Evolutionary conservation across 2,113 vertebrate species (phyloP).

Genomic region (Tonatia bakeri): DNA sequence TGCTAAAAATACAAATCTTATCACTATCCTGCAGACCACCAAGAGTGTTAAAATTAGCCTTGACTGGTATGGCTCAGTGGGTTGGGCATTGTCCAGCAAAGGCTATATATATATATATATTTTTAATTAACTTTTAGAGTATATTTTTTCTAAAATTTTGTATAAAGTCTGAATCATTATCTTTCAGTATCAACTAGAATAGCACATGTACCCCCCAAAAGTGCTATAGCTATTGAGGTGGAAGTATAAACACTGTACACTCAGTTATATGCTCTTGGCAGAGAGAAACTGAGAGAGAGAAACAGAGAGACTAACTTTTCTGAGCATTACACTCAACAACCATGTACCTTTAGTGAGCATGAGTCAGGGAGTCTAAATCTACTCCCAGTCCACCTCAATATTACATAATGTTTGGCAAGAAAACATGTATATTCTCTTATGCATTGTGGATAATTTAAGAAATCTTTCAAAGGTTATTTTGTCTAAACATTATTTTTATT

Average conservation of each 20-base stretch:
- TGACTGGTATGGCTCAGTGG: too few species aligned
- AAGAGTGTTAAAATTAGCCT: neutral
- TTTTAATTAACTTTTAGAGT: neutral
- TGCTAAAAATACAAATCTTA: neutral
- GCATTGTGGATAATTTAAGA: neutral
- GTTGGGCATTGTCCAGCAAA: too few species aligned
- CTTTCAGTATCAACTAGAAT: neutral
- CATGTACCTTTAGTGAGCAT: neutral
- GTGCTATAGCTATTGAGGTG: neutral
- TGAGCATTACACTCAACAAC: neutral
- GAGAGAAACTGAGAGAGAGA: neutral
- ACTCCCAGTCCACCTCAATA: neutral
- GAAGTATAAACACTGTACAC: neutral
- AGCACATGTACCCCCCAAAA: neutral
- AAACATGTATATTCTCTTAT: neutral
- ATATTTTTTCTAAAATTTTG: neutral
- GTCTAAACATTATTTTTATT: neutral
- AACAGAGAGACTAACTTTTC: neutral
- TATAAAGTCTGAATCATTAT: neutral
- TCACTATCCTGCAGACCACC: neutral
- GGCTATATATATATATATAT: too few species aligned
- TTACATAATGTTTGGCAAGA: neutral
- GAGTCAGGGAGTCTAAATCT: neutral
- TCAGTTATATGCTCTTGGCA: neutral
- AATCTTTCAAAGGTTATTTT: neutral